These are phyloP conservation scores for Palythoa heliodiscus DNA, from an alignment of 92 coral and sea anemone genomes.

Conservation along the genomic window DNA sequence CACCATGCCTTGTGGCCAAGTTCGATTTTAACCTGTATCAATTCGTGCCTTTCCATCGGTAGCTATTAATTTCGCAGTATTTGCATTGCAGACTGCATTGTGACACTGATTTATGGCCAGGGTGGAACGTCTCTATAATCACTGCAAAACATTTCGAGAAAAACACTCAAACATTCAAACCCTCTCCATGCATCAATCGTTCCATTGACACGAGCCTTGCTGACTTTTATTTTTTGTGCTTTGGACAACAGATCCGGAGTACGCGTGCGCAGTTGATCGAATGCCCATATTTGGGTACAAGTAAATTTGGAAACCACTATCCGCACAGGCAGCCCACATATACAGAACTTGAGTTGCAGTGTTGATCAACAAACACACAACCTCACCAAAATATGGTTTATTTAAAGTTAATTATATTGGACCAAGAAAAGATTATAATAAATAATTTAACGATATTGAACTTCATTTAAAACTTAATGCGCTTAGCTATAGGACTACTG, in stretches of 20 bases:
- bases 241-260: neutral
- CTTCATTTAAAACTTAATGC: too few relatives aligned
- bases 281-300: slow-evolving; percentile 27
- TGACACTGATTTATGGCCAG: neutral
- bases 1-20: slow-evolving; percentile 98
- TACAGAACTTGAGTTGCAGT: too few relatives aligned
- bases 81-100: slow-evolving; percentile 11
- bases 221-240: slow-evolving; percentile 26
- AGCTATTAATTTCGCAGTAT: neutral
- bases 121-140: slow-evolving; percentile 23
- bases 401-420: too few relatives aligned
- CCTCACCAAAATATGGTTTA: too few relatives aligned
- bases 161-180: slow-evolving; percentile 13
- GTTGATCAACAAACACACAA: too few relatives aligned
- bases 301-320: slow-evolving; percentile 1
- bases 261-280: slow-evolving; percentile 32
- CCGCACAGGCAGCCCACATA: slow-evolving; percentile 3
- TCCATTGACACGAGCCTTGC: slow-evolving; percentile 42
- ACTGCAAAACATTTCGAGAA: slow-evolving; percentile 16
- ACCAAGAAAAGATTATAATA: too few relatives aligned
- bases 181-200: slow-evolving; percentile 40
- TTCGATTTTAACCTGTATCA: slow-evolving; percentile 91
- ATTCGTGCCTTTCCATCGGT: slow-evolving; percentile 34
- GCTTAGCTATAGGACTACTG: too few relatives aligned
- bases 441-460: too few relatives aligned